A percentile compares a stretch with the other conserved stretches of the same genome.
Evolutionary conservation across 2,888 invertebrate species (phyloP).

Genomic region (Nemoura dubitans): DNA sequence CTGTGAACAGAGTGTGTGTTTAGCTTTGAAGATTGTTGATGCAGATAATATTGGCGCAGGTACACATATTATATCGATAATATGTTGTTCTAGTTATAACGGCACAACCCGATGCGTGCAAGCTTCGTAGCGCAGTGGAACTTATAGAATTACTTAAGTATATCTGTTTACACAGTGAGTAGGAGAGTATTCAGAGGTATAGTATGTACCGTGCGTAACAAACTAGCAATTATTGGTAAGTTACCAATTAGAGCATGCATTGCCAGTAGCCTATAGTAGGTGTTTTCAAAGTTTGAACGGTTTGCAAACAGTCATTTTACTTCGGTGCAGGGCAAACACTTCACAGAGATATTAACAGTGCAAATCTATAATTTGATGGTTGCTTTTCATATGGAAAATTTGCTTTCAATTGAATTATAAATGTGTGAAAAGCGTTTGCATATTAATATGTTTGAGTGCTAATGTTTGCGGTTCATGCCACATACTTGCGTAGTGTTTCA

Average conservation of each 20-base stretch:
- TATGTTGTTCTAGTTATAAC: slow-evolving; percentile 3
- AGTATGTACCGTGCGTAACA: not conserved
- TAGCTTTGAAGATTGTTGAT: not conserved
- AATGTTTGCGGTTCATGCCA: not conserved
- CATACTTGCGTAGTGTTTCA: not conserved
- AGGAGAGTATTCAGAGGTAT: no score
- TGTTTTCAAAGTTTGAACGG: not conserved
- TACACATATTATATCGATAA: not conserved
- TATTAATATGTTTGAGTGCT: not conserved
- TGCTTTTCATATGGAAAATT: not conserved
- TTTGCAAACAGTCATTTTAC: not conserved
- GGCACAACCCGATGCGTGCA: not conserved
- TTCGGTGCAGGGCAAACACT: not conserved
- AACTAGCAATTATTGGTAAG: not conserved
- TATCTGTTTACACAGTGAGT: not conserved
- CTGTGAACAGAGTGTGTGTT: not conserved
- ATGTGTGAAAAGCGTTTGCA: not conserved
- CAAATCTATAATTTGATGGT: not conserved
- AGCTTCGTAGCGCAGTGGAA: not conserved
- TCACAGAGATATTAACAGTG: no score
- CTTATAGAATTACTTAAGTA: not conserved
- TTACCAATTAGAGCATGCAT: not conserved
- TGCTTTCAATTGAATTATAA: not conserved
- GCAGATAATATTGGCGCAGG: not conserved
- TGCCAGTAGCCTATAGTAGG: slow-evolving; percentile 12